Evolutionary conservation across 2,888 invertebrate genomes (phyloP).

Genomic region (Yponomeuta sedellus): DNA sequence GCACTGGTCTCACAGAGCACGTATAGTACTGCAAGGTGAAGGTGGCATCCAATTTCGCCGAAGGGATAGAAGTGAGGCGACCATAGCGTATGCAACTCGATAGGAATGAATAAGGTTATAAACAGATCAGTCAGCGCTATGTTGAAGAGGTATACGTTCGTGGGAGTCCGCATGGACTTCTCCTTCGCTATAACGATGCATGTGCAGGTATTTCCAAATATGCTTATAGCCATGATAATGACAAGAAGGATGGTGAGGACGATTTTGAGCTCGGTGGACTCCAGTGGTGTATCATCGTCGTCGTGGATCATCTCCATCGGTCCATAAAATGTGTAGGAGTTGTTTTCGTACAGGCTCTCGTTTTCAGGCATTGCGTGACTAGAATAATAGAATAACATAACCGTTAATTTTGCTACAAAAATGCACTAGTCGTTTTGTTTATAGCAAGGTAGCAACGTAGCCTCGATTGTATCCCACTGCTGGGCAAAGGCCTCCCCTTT

Average conservation of each 20-base stretch:
- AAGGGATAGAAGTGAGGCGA: conserved; percentile 84
- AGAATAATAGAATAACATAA: neutral
- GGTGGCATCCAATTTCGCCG: conserved; percentile 85
- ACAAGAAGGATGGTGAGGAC: conserved; percentile 72
- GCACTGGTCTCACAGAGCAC: conserved; percentile 89
- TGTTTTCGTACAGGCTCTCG: conserved; percentile 21
- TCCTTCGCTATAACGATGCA: conserved; percentile 85
- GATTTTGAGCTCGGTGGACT: conserved; percentile 73
- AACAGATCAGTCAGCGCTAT: conserved; percentile 85
- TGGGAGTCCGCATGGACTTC: conserved; percentile 87
- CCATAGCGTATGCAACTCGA: conserved; percentile 87
- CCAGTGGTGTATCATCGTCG: conserved; percentile 41
- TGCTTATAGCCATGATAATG: conserved; percentile 80
- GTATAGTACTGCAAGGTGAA: conserved; percentile 86
- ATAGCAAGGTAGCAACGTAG: too few species aligned
- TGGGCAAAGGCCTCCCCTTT: too few species aligned
- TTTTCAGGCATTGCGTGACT: neutral
- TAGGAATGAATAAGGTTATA: conserved; percentile 83
- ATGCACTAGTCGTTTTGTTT: too few species aligned
- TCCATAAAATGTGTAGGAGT: conserved; percentile 51
- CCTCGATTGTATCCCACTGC: too few species aligned
- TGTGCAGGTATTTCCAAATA: conserved; percentile 85
- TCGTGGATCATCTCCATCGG: conserved; percentile 51
- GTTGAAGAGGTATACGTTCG: conserved; percentile 88
- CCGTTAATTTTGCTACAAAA: too few species aligned